phyloP scores from a whole-genome alignment of 35 echinoderm and acorn worm genomes.

The Holothuria glaberrima region DNA sequence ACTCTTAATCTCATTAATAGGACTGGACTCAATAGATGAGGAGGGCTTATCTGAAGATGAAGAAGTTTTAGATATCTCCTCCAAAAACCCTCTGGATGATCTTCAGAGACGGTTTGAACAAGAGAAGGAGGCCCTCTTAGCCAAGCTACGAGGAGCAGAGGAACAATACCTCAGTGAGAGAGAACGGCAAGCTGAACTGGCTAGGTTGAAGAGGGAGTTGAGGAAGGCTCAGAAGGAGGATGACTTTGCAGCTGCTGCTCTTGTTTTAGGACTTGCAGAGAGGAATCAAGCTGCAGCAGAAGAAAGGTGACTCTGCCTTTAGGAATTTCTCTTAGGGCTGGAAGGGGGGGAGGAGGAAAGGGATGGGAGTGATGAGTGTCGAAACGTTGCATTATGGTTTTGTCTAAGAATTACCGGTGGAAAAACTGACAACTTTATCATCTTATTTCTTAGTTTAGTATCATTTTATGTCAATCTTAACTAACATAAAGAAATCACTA shows the following conservation, averaged over 20 bases:
- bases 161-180: conserved; percentile 85
- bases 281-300: conserved; percentile 82
- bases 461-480: neutral
- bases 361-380: too few relatives aligned
- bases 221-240: conserved; percentile 90
- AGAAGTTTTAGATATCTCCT: conserved; percentile 4
- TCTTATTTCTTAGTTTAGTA: too few relatives aligned
- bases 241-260: conserved; percentile 82
- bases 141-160: conserved; percentile 68
- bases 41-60: conserved; percentile 54
- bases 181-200: conserved; percentile 87
- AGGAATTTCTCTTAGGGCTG: too few relatives aligned
- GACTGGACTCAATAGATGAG: neutral
- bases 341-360: too few relatives aligned
- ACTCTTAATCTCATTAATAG: too few relatives aligned
- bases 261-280: conserved; percentile 92
- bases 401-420: too few relatives aligned
- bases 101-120: conserved; percentile 86
- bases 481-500: too few relatives aligned
- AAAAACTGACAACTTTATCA: too few relatives aligned
- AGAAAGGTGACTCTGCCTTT: conserved; percentile 66
- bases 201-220: conserved; percentile 84
- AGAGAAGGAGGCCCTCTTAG: conserved; percentile 83
- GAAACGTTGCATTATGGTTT: too few relatives aligned
- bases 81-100: conserved; percentile 60